Percentiles rank a stretch among this genome's conserved stretches.
phyloP scores from a whole-genome alignment of 2,888 invertebrate genomes.

The Lepidocyrtinus sp. region DNA sequence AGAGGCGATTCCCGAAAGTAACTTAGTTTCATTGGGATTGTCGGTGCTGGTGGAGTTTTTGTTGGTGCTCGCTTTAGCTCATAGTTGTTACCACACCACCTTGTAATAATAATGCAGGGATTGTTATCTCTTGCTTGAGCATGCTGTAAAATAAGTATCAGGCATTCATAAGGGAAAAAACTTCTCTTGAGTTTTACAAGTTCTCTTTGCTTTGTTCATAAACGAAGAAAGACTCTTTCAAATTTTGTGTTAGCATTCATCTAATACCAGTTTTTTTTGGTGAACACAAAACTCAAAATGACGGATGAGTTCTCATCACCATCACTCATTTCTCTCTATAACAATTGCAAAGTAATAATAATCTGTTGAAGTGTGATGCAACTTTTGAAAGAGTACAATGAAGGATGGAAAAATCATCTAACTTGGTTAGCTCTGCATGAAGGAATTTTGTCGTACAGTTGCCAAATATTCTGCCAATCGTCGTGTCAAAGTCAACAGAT shows the following conservation, averaged over 20 bases:
- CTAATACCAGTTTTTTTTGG: too few relatives aligned
- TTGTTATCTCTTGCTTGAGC: too few relatives aligned
- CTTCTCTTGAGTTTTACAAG: too few relatives aligned
- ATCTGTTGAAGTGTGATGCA: not conserved
- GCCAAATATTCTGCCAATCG: constrained; percentile 48
- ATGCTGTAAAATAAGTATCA: too few relatives aligned
- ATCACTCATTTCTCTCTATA: not conserved
- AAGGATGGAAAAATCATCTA: not conserved
- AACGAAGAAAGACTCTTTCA: too few relatives aligned
- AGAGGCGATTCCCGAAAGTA: constrained; percentile 30
- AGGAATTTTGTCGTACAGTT: constrained; percentile 37
- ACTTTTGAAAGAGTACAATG: not conserved
- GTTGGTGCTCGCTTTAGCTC: not conserved
- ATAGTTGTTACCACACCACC: too few relatives aligned
- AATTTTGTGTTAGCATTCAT: too few relatives aligned
- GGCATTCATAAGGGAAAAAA: too few relatives aligned
- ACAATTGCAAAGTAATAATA: not conserved
- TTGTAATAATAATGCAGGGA: constrained; percentile 3
- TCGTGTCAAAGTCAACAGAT: constrained; percentile 47
- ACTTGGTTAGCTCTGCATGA: not conserved
- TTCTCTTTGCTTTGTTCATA: too few relatives aligned
- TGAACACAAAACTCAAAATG: too few relatives aligned
- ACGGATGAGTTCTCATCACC: constrained; percentile 1
- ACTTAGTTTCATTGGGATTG: constrained; percentile 53
- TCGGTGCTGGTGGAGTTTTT: constrained; percentile 33